These are phyloP conservation scores for Acestrorhynchus altus DNA, from an alignment of 2,797 vertebrate genomes.

Conservation along the genomic window DNA sequence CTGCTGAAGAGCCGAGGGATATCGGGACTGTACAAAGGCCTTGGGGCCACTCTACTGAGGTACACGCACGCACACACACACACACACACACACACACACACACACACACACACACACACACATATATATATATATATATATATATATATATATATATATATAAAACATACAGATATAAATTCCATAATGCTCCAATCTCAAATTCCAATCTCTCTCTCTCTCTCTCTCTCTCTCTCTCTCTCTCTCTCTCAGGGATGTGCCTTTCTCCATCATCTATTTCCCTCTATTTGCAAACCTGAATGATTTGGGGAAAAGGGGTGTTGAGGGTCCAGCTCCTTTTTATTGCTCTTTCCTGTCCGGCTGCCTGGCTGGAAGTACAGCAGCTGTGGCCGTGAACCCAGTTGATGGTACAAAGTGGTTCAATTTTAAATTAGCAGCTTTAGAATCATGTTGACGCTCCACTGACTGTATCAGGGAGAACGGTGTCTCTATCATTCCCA, in stretches of 20 bases:
- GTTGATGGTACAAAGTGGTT: conserved; percentile 80
- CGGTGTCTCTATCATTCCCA: no score
- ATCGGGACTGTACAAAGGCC: conserved; percentile 83
- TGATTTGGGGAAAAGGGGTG: conserved; percentile 74
- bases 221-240: conserved; percentile 69
- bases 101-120: no score
- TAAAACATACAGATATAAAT: no score
- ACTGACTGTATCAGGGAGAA: no score
- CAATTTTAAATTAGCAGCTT: no score
- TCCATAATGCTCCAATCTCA: no score
- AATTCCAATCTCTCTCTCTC: conserved; percentile 11
- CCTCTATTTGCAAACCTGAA: conserved; percentile 85
- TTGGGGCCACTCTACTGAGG: conserved; percentile 87
- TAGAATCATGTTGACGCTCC: no score
- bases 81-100: no score
- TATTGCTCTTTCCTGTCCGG: conserved; percentile 84
- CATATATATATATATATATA: no score
- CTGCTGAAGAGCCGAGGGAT: conserved; percentile 81
- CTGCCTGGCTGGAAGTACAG: conserved; percentile 79
- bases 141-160: no score
- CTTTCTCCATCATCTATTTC: conserved; percentile 86
- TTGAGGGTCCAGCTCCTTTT: conserved; percentile 78
- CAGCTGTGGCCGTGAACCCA: conserved; percentile 85
- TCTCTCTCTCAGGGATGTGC: conserved; percentile 79
- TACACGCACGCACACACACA: no score